Percentiles rank a stretch among this genome's conserved stretches.
These are phyloP conservation scores for Atta cephalotes DNA, from an alignment of 1,140 invertebrate genomes.

Conservation along the genomic window DNA sequence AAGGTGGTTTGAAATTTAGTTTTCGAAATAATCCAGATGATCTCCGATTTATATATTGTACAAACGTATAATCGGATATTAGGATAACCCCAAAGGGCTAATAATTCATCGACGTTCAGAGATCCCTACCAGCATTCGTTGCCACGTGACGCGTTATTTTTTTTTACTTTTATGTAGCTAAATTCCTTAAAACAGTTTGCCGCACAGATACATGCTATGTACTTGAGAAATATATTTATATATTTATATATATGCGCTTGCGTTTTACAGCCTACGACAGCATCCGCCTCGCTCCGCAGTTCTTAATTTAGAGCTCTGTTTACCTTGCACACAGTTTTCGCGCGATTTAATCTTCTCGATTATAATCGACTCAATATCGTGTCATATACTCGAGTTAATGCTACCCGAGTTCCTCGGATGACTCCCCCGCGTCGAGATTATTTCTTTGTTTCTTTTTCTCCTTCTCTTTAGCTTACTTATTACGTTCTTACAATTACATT, in stretches of 20 bases:
- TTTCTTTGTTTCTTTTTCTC: conserved; percentile 63
- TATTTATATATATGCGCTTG: conserved; percentile 50
- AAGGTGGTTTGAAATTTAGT: conserved; percentile 44
- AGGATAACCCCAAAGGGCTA: conserved; percentile 28
- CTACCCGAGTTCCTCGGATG: conserved; percentile 33
- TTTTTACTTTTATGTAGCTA: conserved; percentile 52
- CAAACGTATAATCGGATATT: conserved; percentile 62
- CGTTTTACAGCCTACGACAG: conserved; percentile 58
- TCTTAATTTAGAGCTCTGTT: conserved; percentile 55
- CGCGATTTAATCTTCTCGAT: conserved; percentile 57
- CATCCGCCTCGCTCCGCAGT: conserved; percentile 33
- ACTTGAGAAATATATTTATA: conserved; percentile 58
- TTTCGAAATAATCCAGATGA: conserved; percentile 61
- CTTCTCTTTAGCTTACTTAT: conserved; percentile 78
- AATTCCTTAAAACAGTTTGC: conserved; percentile 59
- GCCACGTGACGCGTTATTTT: conserved; percentile 62
- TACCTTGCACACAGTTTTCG: conserved; percentile 47
- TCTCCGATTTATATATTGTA: conserved; percentile 57
- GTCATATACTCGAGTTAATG: conserved; percentile 46
- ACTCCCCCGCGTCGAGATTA: conserved; percentile 35
- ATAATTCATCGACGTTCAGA: conserved; percentile 70
- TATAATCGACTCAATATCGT: conserved; percentile 38
- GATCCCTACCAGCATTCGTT: conserved; percentile 65
- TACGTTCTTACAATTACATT: conserved; percentile 84
- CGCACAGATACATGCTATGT: conserved; percentile 54